These are phyloP conservation scores for Lycophotia porphyrea DNA, from an alignment of 2,888 invertebrate species.

Conservation along the genomic window DNA sequence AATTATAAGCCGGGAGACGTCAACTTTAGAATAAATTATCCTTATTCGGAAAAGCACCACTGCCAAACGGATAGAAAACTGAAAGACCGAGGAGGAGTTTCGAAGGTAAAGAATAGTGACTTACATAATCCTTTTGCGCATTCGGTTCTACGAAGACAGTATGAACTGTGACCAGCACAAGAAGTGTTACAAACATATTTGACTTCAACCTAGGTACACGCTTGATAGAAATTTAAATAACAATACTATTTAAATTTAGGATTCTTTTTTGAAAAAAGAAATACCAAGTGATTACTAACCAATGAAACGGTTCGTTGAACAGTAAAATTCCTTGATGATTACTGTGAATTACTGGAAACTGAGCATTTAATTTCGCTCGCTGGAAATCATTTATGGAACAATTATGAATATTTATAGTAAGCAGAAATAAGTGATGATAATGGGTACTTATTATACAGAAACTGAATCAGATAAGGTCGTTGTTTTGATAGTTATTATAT, in stretches of 20 bases:
- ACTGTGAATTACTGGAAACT: conserved; percentile 5
- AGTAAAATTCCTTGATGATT: conserved; percentile 37
- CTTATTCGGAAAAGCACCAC: background rate
- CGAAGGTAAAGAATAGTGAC: conserved; percentile 6
- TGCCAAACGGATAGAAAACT: background rate
- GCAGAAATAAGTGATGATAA: conserved; percentile 8
- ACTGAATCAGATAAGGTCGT: conserved; percentile 6
- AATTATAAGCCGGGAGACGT: background rate
- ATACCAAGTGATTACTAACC: conserved; percentile 12
- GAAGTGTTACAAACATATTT: conserved; percentile 38
- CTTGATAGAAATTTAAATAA: background rate
- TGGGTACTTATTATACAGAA: conserved; percentile 2
- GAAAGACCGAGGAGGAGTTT: background rate
- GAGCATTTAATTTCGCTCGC: conserved; percentile 27
- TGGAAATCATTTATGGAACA: conserved; percentile 1
- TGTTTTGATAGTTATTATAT: background rate
- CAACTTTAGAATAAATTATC: background rate
- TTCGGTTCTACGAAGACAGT: conserved; percentile 16
- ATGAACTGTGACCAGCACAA: conserved; percentile 23
- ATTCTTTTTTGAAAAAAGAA: conserved; percentile 12
- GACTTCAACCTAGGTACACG: background rate
- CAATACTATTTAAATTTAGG: too few species aligned
- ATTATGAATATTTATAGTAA: conserved; percentile 28
- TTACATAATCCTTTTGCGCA: conserved; percentile 47
- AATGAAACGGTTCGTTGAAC: conserved; percentile 55